phyloP scores from a whole-genome alignment of 2,888 invertebrate genomes.

The Cheilosia impressa region DNA sequence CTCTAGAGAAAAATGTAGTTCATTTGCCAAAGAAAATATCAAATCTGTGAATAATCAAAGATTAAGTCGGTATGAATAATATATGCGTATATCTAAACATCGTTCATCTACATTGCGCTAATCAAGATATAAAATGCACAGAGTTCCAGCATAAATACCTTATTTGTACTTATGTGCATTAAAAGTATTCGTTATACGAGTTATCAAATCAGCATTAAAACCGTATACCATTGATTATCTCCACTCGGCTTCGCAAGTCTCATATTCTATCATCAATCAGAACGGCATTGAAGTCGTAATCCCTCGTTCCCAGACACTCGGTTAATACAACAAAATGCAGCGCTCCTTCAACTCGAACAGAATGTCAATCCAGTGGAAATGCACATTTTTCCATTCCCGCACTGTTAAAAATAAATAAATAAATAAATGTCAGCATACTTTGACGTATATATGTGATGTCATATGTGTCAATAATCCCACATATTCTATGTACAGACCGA shows the following conservation, averaged over 20 bases:
- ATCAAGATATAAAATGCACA: too few relatives aligned
- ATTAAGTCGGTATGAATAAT: too few relatives aligned
- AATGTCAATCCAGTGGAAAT: slow-evolving; percentile 26
- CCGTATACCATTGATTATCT: background rate
- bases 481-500: slow-evolving; percentile 24
- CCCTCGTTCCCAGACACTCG: background rate
- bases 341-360: slow-evolving; percentile 3
- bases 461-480: slow-evolving; percentile 56
- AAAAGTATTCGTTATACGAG: background rate
- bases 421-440: slow-evolving; percentile 8
- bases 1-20: too few relatives aligned
- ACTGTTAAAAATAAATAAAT: slow-evolving; percentile 10
- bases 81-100: too few relatives aligned
- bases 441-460: slow-evolving; percentile 49
- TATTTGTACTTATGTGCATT: background rate
- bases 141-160: too few relatives aligned
- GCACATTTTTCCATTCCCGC: background rate
- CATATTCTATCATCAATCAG: slow-evolving; percentile 9
- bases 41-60: too few relatives aligned
- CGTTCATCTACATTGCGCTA: too few relatives aligned
- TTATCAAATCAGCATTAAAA: background rate
- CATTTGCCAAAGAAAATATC: too few relatives aligned
- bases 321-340: slow-evolving; percentile 12
- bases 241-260: background rate
- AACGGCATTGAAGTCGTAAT: slow-evolving; percentile 22